phyloP scores from a whole-genome alignment of 2,888 invertebrate genomes.

The Melanostoma mellinum region DNA sequence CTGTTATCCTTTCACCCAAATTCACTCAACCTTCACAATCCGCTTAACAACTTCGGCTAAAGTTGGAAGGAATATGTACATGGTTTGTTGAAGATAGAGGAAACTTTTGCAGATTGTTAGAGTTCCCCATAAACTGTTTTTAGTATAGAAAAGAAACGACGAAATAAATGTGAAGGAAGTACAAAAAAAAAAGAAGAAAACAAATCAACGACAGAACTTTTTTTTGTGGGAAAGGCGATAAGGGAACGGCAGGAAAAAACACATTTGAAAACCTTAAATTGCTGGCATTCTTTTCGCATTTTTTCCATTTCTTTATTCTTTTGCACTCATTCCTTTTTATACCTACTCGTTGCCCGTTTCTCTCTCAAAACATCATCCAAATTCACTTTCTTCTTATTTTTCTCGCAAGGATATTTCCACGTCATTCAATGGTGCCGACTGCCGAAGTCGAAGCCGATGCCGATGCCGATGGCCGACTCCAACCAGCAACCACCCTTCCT shows the following conservation, averaged over 20 bases:
- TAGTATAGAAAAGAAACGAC: conserved; percentile 27
- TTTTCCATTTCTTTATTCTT: conserved; percentile 38
- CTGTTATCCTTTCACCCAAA: conserved; percentile 29
- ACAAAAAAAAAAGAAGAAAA: neutral
- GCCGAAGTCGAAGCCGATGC: neutral
- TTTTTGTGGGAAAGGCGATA: conserved; percentile 36
- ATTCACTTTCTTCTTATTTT: conserved; percentile 68
- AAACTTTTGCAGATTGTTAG: conserved; percentile 47
- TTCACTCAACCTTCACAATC: neutral
- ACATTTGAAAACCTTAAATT: conserved; percentile 65
- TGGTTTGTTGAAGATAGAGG: conserved; percentile 38
- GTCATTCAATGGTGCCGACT: conserved; percentile 28
- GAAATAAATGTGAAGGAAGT: conserved; percentile 41
- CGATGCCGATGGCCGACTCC: no score
- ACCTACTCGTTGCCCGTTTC: neutral
- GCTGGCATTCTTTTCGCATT: conserved; percentile 71
- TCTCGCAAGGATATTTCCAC: conserved; percentile 66
- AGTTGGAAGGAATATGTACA: conserved; percentile 47
- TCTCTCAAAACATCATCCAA: conserved; percentile 45
- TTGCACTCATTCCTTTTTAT: conserved; percentile 1
- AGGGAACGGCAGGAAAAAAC: conserved; percentile 61
- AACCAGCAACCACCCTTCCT: conserved; percentile 1
- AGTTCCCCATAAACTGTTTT: conserved; percentile 34
- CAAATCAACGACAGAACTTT: conserved; percentile 25
- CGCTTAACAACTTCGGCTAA: conserved; percentile 45